Evolutionary conservation across 2,888 invertebrate genomes (phyloP).

Genomic region (Sarcophaga variegata): DNA sequence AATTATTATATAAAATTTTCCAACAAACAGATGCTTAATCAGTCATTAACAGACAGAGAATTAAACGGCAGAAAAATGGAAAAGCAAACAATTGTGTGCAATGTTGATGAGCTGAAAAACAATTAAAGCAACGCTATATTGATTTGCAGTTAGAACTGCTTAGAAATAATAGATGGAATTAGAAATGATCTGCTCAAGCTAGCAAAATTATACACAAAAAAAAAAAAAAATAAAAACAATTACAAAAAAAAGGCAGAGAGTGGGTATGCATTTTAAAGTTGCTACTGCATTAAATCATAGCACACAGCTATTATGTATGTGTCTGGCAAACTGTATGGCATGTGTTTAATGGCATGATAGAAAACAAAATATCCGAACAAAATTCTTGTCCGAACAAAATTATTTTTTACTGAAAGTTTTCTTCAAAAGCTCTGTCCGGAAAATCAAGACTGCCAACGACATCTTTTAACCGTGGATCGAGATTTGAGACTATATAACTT

Average conservation of each 20-base stretch:
- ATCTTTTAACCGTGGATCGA: too few relatives aligned
- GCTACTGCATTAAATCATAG: conserved; percentile 26
- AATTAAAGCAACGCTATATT: conserved; percentile 56
- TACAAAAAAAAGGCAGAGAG: conserved; percentile 23
- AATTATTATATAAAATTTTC: neutral
- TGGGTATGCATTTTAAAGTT: conserved; percentile 49
- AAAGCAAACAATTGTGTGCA: conserved; percentile 6
- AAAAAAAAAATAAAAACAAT: neutral
- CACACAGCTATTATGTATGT: neutral
- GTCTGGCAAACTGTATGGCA: neutral
- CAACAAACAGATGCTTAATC: conserved; percentile 10
- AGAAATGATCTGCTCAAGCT: conserved; percentile 35
- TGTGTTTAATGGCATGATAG: neutral
- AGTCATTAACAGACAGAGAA: conserved; percentile 27
- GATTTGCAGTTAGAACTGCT: conserved; percentile 56
- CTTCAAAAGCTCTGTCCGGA: too few relatives aligned
- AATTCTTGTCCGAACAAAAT: too few relatives aligned
- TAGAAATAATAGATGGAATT: conserved; percentile 2
- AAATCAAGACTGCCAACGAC: too few relatives aligned
- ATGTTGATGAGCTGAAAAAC: conserved; percentile 52
- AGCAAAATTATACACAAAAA: conserved; percentile 38
- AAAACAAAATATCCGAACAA: too few relatives aligned
- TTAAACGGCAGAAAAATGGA: conserved; percentile 17
- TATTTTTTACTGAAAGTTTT: too few relatives aligned
- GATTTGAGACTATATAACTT: too few relatives aligned